phyloP scores from a whole-genome alignment of 64 coral and sea anemone species.

The Trachythela sp. region DNA sequence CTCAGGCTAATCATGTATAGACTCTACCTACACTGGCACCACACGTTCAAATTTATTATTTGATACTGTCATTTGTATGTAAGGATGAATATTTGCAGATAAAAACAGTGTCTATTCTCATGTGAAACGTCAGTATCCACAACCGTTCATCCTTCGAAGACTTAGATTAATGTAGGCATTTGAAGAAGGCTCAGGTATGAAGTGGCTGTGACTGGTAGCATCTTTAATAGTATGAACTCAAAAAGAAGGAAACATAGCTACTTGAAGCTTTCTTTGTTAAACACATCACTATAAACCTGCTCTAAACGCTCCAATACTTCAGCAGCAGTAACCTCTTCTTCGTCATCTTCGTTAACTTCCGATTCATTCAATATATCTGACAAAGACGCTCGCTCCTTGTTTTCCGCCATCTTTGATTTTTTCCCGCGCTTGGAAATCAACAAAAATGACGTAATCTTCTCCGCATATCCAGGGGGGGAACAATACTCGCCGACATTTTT shows the following conservation, averaged over 20 bases:
- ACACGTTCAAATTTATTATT: no score
- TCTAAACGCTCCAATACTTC: slow-evolving; percentile 79
- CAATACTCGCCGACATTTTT: neutral
- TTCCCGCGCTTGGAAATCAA: neutral
- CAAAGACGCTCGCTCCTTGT: slow-evolving; percentile 29
- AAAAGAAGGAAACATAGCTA: neutral
- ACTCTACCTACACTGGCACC: no score
- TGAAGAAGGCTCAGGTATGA: no score
- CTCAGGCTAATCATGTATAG: no score
- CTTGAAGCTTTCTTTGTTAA: neutral
- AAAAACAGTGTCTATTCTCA: no score
- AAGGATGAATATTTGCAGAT: no score
- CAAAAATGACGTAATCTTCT: neutral
- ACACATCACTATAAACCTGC: slow-evolving; percentile 42
- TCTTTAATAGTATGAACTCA: no score
- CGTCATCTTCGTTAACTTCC: slow-evolving; percentile 73
- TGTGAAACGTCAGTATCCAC: no score
- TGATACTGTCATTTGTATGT: no score
- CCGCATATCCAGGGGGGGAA: neutral
- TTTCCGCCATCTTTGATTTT: slow-evolving; percentile 56
- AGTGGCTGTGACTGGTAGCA: no score
- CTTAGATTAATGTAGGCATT: no score
- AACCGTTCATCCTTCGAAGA: no score
- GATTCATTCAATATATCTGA: slow-evolving; percentile 27
- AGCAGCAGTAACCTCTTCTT: slow-evolving; percentile 89